Base-by-base conservation (phyloP, 2,797 vertebrate genomes). In the Zenarchopterus dispar region DNA sequence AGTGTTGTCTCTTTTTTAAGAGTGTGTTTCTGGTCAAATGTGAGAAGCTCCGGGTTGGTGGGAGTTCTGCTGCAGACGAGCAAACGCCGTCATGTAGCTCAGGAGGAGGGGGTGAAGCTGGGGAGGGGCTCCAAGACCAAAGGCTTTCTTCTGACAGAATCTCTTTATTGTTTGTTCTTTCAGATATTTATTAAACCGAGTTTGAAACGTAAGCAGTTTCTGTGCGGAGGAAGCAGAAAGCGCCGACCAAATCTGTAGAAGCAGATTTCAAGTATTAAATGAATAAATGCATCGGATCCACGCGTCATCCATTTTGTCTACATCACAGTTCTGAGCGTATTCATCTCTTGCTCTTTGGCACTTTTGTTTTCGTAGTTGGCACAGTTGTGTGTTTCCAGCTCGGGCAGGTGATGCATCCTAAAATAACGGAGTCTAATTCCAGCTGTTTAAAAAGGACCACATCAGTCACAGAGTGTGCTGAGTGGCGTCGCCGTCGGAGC, bases 211-310 rank as follows among this genome's bases (percentile, higher is more conserved):
- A 80, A 83, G 84, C 78, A 65, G 62, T 87, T 91, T 86, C 68
- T 64, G 63, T 36, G 33, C 53, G n/a, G 17, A 67, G 33, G 47
- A 68, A 19, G 53, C 33, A 23, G 13, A 57, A 47, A 60, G 58
- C 18, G 50, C 50, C 43, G 67, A 74, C 56, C 42, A 17, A 82
- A 74, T 61, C 50, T 62, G 63, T 44, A 26, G 4, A 44, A 79
- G 64, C 67, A 21, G 71, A 52, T 55, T 28, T 52, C 67, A 70
- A 75, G 77, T 81, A 89, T 91, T 88, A 84, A 90, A 90, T 90
- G 85, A 89, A 91, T 91, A 92, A 91, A 91, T 90, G 85, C 89
- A 90, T 91, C 31, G 73, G 73, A 85, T 70, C 58, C 67, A 41
- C 39, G 70, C 79, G 81, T 77, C 66, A 75, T 72, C 82, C 63